Conservation (phyloP, 2,888 invertebrate genomes). For the Theretra japonica region DNA sequence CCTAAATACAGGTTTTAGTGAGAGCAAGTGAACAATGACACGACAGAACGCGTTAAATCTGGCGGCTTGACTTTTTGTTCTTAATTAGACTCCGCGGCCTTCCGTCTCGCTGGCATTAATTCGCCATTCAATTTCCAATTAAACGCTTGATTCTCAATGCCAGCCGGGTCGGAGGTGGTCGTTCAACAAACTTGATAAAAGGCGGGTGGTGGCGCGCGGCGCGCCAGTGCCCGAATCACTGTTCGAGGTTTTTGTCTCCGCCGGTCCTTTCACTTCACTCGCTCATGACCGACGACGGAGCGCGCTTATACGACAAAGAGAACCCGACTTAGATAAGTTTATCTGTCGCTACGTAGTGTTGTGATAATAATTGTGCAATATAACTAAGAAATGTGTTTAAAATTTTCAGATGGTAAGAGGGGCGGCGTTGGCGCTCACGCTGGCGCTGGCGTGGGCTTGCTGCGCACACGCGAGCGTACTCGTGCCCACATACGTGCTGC, state of each 20-base stretch:
- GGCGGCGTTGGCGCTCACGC: slow-evolving; percentile 78
- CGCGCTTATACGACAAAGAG: slow-evolving; percentile 67
- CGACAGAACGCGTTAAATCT: slow-evolving; percentile 1
- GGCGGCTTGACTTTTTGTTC: slow-evolving; percentile 58
- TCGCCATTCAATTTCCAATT: slow-evolving; percentile 83
- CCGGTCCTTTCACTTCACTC: slow-evolving; percentile 79
- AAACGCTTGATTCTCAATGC: slow-evolving; percentile 83
- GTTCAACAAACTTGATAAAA: slow-evolving; percentile 77
- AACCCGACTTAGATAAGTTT: slow-evolving; percentile 78
- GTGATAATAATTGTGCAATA: slow-evolving; percentile 47
- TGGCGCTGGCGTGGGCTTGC: slow-evolving; percentile 80
- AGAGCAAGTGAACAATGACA: not conserved
- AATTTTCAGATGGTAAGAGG: slow-evolving; percentile 85
- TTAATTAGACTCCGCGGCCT: slow-evolving; percentile 76
- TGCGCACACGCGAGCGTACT: slow-evolving; percentile 74
- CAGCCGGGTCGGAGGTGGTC: slow-evolving; percentile 78
- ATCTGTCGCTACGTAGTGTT: slow-evolving; percentile 52
- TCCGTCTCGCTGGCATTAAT: slow-evolving; percentile 74
- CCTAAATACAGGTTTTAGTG: not conserved
- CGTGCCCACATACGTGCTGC: slow-evolving; percentile 82
- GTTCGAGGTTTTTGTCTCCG: slow-evolving; percentile 75
- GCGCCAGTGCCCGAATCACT: slow-evolving; percentile 74
- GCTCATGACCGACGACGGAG: slow-evolving; percentile 69
- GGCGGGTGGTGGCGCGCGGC: slow-evolving; percentile 76
- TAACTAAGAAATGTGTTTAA: slow-evolving; percentile 71